Base-by-base conservation (phyloP, 64 coral and sea anemone genomes). In the Catalaphyllia jardinei region DNA sequence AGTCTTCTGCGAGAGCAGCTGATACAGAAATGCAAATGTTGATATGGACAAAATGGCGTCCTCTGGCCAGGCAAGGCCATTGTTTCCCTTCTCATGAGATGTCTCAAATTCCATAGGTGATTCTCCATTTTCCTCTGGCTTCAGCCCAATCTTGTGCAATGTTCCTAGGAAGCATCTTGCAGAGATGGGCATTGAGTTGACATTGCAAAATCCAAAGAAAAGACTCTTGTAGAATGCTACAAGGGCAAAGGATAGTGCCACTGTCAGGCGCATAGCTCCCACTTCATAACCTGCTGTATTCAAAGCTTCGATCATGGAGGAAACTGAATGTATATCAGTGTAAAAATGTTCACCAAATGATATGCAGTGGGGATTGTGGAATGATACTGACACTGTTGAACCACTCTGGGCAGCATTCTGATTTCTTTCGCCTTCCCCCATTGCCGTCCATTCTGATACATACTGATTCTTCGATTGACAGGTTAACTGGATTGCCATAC, bases 1-100 rank as follows among this genome's bases (percentile, higher is more conserved):
- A 54, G 24, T 18, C 38, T 96, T 89, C 16, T 86, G 80, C 8
- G 61, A 79, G 52, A 96, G 77, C 78, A 96, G 15, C 11, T 89
- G 31, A 52, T 46, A 89, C 17, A 96, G 86, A 64, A 92, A 96
- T 17, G 90, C 86, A 72, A 96, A 92, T 39, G 89, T 83, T 27
- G 77, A 67, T 0, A 86, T 10, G 4, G 94, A 89, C 28, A 96
- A 65, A 16, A 96, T 18, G 7, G 94, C 86, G 25, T 91, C 90
- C 25, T 82, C 46, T 9, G 94, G 94, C 94, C 94, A 96, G 71
- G 92, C 72, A 22, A 28, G n/a, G 52, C 31, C 51, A 51, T 6
- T 50, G 71, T 13, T 64, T 72, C 51, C 50, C 22, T 38, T 29
- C 22, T 52, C 54, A 14, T n/a, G 50, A 63, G 22, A 15, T 0